A percentile compares a stretch with the other conserved stretches of the same genome.
phyloP scores from a whole-genome alignment of 64 coral and sea anemone genomes.

The Porites lutea region DNA sequence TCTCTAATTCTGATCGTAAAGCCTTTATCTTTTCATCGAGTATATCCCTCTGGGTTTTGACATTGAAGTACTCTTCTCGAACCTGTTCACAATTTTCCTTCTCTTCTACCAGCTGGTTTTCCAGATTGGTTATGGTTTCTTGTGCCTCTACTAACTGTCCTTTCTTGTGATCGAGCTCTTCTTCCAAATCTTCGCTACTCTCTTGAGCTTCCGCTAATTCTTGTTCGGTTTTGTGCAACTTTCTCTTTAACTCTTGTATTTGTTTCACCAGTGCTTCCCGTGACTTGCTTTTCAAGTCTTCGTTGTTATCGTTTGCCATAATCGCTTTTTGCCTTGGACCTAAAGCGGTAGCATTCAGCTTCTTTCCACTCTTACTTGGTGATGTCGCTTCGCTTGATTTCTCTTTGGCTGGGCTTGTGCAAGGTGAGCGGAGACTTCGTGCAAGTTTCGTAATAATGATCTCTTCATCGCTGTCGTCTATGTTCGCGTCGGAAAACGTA shows the following conservation, averaged over 20 bases:
- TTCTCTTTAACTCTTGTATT: slow-evolving; percentile 50
- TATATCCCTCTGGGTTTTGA: slow-evolving; percentile 86
- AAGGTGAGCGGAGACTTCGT: slow-evolving; percentile 61
- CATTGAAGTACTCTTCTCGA: slow-evolving; percentile 72
- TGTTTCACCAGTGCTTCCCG: slow-evolving; percentile 57
- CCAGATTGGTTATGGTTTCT: slow-evolving; percentile 73
- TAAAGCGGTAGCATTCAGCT: not conserved
- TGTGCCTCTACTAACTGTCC: slow-evolving; percentile 80
- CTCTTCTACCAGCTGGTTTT: slow-evolving; percentile 82
- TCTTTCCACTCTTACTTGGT: slow-evolving; percentile 21
- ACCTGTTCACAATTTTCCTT: slow-evolving; percentile 86
- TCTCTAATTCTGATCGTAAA: slow-evolving; percentile 83
- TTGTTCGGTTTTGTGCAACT: slow-evolving; percentile 69
- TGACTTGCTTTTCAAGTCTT: slow-evolving; percentile 31
- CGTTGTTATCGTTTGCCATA: not conserved
- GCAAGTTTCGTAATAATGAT: slow-evolving; percentile 96
- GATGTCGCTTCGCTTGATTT: not conserved
- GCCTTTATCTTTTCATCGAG: slow-evolving; percentile 83
- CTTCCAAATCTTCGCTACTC: slow-evolving; percentile 81
- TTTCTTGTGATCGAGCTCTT: slow-evolving; percentile 80
- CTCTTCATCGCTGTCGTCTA: slow-evolving; percentile 93
- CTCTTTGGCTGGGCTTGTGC: slow-evolving; percentile 5
- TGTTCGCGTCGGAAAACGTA: slow-evolving; percentile 84
- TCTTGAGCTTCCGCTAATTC: slow-evolving; percentile 50
- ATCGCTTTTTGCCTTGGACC: slow-evolving; percentile 9